Percentiles rank a stretch among this genome's conserved stretches.
phyloP scores from a whole-genome alignment of 2,797 vertebrate species.

The Liasis olivaceus region DNA sequence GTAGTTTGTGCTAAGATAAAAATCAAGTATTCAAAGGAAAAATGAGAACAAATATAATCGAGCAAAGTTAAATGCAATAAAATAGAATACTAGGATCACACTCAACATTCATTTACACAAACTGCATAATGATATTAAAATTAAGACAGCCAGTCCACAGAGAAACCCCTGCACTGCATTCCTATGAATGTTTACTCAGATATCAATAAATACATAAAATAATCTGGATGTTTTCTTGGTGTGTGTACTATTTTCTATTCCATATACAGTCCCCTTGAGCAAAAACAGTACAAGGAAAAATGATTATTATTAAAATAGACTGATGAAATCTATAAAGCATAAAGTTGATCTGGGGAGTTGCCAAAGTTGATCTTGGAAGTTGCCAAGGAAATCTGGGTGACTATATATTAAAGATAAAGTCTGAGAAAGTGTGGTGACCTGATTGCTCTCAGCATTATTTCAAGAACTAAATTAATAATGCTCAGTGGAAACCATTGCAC shows the following conservation, averaged over 20 bases:
- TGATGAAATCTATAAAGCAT: not conserved
- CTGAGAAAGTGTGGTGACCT: not conserved
- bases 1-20: not conserved
- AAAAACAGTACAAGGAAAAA: slow-evolving; percentile 18
- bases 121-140: not conserved
- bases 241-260: not conserved
- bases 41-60: not conserved
- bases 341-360: not conserved
- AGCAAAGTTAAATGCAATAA: not conserved
- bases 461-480: not conserved
- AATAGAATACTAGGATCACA: not conserved
- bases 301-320: not conserved
- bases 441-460: not conserved
- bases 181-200: not conserved
- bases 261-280: not conserved
- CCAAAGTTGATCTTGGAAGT: not conserved
- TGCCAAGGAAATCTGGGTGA: not conserved
- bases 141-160: not conserved
- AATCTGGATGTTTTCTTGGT: not conserved
- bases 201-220: not conserved
- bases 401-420: slow-evolving; percentile 13
- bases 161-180: not conserved
- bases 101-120: not conserved
- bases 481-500: slow-evolving; percentile 7
- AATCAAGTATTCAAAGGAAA: not conserved